A percentile compares a stretch with the other conserved stretches of the same genome.
Evolutionary conservation across 2,797 vertebrate species (phyloP).

Genomic region (Falco peregrinus): DNA sequence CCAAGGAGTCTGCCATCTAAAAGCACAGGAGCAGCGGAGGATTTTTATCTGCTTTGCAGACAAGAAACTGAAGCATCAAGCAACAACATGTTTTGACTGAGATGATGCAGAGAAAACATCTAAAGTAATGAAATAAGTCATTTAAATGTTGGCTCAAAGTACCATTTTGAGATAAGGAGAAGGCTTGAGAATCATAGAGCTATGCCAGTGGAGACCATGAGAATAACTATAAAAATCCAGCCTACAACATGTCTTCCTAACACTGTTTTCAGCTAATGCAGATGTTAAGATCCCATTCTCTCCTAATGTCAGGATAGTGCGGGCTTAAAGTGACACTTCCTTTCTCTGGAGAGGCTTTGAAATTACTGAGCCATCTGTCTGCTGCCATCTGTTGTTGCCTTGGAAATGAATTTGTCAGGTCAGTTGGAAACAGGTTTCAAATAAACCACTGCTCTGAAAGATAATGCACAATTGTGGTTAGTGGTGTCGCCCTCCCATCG

Average conservation of each 20-base stretch:
- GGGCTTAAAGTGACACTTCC: neutral
- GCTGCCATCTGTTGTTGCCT: slow-evolving; percentile 50
- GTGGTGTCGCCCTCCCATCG: neutral
- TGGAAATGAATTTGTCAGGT: slow-evolving; percentile 46
- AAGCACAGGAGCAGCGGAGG: neutral
- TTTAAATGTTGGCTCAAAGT: neutral
- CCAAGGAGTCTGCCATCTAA: neutral
- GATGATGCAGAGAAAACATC: neutral
- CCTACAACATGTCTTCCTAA: neutral
- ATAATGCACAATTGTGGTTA: neutral
- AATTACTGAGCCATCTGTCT: slow-evolving; percentile 52
- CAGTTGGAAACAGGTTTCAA: slow-evolving; percentile 55
- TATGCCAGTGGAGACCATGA: neutral
- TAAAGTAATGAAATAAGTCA: neutral
- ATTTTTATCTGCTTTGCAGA: neutral
- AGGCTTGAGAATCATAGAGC: neutral
- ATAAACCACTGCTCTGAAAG: slow-evolving; percentile 28
- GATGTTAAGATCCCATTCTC: slow-evolving; percentile 11
- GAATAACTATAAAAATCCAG: neutral
- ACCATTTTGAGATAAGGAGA: neutral
- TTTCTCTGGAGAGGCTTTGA: slow-evolving; percentile 46
- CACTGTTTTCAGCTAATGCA: neutral
- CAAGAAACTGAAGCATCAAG: neutral
- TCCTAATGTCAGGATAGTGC: neutral
- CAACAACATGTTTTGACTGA: neutral